Percentiles rank a stretch among this genome's conserved stretches.
phyloP scores from a whole-genome alignment of 2,888 invertebrate species.

The Drosophila setosimentum region DNA sequence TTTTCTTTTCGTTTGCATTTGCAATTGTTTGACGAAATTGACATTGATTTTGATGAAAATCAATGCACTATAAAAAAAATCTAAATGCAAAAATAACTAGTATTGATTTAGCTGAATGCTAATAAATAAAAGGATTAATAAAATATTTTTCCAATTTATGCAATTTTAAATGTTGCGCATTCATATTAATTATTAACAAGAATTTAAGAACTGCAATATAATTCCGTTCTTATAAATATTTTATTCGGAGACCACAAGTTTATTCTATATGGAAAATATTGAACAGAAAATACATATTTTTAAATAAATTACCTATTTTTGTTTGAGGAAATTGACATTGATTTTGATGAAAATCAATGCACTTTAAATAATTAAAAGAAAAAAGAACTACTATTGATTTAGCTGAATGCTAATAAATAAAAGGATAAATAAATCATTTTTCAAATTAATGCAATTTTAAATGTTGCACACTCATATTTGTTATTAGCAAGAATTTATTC shows the following conservation, averaged over 20 bases:
- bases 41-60: conserved; percentile 34
- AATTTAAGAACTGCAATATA: neutral
- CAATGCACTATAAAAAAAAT: conserved; percentile 8
- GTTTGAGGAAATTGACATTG: conserved; percentile 23
- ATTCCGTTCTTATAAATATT: neutral
- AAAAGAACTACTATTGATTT: neutral
- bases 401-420: neutral
- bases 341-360: conserved; percentile 28
- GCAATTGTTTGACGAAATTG: conserved; percentile 16
- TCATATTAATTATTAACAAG: neutral
- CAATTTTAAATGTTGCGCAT: neutral
- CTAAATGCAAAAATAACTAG: neutral
- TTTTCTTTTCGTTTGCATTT: conserved; percentile 6
- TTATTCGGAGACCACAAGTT: neutral
- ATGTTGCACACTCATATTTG: neutral
- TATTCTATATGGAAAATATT: neutral
- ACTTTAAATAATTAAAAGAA: conserved; percentile 1
- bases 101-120: neutral
- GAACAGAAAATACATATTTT: neutral
- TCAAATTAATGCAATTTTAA: neutral
- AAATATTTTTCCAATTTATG: neutral
- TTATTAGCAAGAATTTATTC: neutral
- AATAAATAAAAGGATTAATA: neutral
- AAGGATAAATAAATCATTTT: neutral
- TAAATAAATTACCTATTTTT: too few species aligned